A percentile compares a stretch with the other conserved stretches of the same genome.
Conservation (phyloP, 2,888 invertebrate species). For the Agonum fuliginosum region DNA sequence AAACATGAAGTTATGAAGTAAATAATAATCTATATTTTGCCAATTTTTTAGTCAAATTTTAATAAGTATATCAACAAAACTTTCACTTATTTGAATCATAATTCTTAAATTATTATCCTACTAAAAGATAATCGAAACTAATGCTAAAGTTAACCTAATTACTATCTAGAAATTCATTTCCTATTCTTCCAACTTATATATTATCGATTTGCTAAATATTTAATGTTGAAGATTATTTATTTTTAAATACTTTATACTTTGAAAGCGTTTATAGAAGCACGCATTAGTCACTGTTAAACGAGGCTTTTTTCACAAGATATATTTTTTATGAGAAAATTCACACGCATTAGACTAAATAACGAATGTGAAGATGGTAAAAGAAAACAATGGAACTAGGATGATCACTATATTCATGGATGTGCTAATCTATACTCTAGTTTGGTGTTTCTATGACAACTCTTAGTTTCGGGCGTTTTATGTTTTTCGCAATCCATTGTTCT, state of each 20-base stretch:
- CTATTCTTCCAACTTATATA: background rate
- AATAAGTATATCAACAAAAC: no score
- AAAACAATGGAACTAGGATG: conserved; percentile 26
- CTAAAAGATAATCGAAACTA: no score
- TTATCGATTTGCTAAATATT: conserved; percentile 25
- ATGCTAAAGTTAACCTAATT: no score
- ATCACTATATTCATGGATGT: conserved; percentile 26
- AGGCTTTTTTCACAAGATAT: conserved; percentile 10
- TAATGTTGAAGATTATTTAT: conserved; percentile 7
- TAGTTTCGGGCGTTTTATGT: conserved; percentile 10
- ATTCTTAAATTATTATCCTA: no score
- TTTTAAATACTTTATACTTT: conserved; percentile 35
- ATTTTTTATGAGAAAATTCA: conserved; percentile 46
- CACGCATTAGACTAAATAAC: conserved; percentile 37
- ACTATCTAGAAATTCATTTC: no score
- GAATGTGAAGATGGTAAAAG: conserved; percentile 26
- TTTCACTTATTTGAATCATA: no score
- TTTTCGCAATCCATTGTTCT: conserved; percentile 44
- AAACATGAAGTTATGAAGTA: no score
- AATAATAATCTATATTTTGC: no score
- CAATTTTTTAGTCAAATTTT: no score
- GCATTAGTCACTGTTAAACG: conserved; percentile 19
- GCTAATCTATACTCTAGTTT: conserved; percentile 34
- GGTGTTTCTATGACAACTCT: conserved; percentile 33
- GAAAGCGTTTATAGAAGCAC: conserved; percentile 19